Evolutionary conservation across 2,113 vertebrate species (phyloP).

Genomic region (Gallinago media): DNA sequence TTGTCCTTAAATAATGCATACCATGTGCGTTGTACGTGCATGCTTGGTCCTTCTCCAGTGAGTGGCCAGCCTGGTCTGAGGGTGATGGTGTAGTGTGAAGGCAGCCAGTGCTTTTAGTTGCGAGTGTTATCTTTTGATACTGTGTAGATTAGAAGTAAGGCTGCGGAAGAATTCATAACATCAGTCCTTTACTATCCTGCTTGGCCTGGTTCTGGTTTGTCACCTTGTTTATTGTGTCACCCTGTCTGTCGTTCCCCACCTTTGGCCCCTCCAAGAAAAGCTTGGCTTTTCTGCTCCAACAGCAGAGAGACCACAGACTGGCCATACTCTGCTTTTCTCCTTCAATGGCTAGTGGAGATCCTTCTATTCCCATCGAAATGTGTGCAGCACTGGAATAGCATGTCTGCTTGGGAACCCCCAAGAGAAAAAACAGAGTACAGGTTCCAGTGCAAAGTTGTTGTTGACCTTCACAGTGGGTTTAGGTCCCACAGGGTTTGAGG

Average conservation of each 20-base stretch:
- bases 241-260: background rate
- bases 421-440: background rate
- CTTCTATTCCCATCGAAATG: background rate
- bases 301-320: background rate
- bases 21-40: background rate
- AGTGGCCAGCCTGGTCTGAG: background rate
- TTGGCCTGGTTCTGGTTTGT: background rate
- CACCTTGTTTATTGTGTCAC: background rate
- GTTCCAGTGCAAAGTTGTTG: background rate
- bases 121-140: background rate
- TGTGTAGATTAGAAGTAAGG: background rate
- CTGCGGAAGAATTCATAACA: background rate
- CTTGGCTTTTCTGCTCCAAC: background rate
- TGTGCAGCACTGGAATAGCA: background rate
- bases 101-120: background rate
- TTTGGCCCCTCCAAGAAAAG: background rate
- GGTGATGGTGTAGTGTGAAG: background rate
- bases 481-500: background rate
- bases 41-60: background rate
- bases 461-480: background rate
- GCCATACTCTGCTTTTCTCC: background rate
- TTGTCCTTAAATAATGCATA: rapidly evolving
- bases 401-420: background rate
- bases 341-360: background rate
- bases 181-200: background rate